Evolutionary conservation across 2,113 vertebrate species (phyloP).

Genomic region (Scophthalmus maximus): DNA sequence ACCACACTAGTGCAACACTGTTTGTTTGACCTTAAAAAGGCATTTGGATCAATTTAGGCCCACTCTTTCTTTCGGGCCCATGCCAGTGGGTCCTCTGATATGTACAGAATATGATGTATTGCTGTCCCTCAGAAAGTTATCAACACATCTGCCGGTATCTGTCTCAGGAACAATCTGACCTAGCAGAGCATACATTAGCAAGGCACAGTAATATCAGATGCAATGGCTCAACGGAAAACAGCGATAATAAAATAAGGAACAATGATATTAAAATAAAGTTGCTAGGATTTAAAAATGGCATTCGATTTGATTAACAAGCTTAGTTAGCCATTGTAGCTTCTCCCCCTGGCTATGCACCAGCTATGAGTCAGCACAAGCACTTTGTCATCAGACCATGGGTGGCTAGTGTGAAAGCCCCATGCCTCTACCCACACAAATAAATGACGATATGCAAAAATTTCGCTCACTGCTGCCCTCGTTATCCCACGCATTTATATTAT

Average conservation of each 20-base stretch:
- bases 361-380: slow-evolving; percentile 51
- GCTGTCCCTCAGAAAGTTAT: slow-evolving; percentile 30
- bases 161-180: slow-evolving; percentile 33
- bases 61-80: slow-evolving; percentile 72
- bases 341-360: slow-evolving; percentile 6
- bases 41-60: slow-evolving; percentile 77
- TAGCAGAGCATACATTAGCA: slow-evolving; percentile 33
- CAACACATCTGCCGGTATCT: slow-evolving; percentile 35
- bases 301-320: slow-evolving; percentile 34
- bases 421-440: slow-evolving; percentile 42
- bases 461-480: not conserved
- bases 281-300: slow-evolving; percentile 20
- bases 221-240: slow-evolving; percentile 46
- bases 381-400: slow-evolving; percentile 51
- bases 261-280: slow-evolving; percentile 17
- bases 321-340: slow-evolving; percentile 27
- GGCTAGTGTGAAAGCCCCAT: slow-evolving; percentile 32
- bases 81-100: slow-evolving; percentile 81
- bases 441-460: slow-evolving; percentile 23
- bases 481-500: slow-evolving; percentile 13
- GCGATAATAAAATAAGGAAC: not conserved
- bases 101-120: slow-evolving; percentile 77
- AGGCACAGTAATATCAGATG: slow-evolving; percentile 57
- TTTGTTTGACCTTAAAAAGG: slow-evolving; percentile 64
- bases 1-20: slow-evolving; percentile 85